phyloP scores from a whole-genome alignment of 1,140 invertebrate species.

The Drosophila tristis region DNA sequence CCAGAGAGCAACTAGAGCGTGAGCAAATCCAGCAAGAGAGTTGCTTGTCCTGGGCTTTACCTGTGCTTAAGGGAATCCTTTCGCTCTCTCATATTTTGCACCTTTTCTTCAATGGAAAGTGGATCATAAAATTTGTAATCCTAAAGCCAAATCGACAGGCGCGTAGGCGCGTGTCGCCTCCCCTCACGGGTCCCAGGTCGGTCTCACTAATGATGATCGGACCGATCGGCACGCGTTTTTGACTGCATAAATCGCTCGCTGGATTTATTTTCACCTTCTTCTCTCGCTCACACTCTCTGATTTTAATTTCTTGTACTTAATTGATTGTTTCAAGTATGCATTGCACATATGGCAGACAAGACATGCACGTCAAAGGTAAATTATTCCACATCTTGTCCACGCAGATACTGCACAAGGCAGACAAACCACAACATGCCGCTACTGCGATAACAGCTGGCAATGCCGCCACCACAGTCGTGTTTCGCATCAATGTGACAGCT shows the following conservation, averaged over 20 bases:
- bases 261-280: too few species aligned
- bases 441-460: constrained; percentile 50
- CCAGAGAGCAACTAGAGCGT: neutral
- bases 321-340: neutral
- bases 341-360: neutral
- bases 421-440: constrained; percentile 40
- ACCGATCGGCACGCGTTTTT: constrained; percentile 1
- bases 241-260: too few species aligned
- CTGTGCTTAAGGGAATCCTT: constrained; percentile 17
- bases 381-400: constrained; percentile 18
- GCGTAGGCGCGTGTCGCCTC: constrained; percentile 41
- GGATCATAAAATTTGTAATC: constrained; percentile 36
- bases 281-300: too few species aligned
- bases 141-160: constrained; percentile 19
- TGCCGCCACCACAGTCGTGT: constrained; percentile 16
- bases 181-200: too few species aligned
- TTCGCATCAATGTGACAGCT: constrained; percentile 2
- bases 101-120: constrained; percentile 49
- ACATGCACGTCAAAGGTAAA: constrained; percentile 9
- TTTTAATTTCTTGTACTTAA: constrained; percentile 5
- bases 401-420: constrained; percentile 14
- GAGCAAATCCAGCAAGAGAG: constrained; percentile 6
- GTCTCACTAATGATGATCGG: constrained; percentile 6
- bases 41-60: constrained; percentile 6
- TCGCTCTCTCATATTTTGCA: constrained; percentile 1